Conservation (phyloP, 2,888 invertebrate species). For the Gastracanthus pulcherrimus region DNA sequence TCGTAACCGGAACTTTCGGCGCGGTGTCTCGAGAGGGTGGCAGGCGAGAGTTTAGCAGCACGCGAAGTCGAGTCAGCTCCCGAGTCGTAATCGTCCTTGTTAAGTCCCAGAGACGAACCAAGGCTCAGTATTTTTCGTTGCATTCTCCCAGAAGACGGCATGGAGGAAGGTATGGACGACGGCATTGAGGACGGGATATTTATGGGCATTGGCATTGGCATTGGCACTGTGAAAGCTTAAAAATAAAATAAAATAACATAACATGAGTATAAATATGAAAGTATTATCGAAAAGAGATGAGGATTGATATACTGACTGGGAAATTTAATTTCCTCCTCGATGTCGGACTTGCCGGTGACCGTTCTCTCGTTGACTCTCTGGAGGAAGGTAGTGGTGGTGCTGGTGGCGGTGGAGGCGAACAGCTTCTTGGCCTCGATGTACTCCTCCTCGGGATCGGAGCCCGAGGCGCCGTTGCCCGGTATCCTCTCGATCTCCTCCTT, state of each 20-base stretch:
- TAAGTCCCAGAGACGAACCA: constrained; percentile 83
- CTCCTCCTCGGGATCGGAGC: constrained; percentile 80
- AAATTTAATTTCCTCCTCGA: constrained; percentile 73
- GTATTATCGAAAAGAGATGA: not conserved
- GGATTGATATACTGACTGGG: constrained; percentile 65
- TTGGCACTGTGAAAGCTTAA: constrained; percentile 20
- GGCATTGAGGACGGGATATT: constrained; percentile 78
- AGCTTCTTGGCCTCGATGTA: constrained; percentile 77
- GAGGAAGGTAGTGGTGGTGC: constrained; percentile 38
- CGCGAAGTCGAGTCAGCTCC: constrained; percentile 91
- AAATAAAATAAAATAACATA: not conserved
- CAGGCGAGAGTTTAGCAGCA: constrained; percentile 89
- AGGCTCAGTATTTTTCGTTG: constrained; percentile 82
- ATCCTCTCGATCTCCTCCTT: constrained; percentile 83
- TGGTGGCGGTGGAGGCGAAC: constrained; percentile 70
- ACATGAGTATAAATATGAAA: not conserved
- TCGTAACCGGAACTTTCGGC: constrained; percentile 94
- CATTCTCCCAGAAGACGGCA: constrained; percentile 82
- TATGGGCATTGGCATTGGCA: constrained; percentile 19
- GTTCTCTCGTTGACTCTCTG: constrained; percentile 68
- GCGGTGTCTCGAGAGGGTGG: constrained; percentile 85
- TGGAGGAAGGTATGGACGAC: constrained; percentile 61
- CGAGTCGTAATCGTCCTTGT: constrained; percentile 89
- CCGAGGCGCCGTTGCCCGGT: constrained; percentile 83
- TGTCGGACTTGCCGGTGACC: constrained; percentile 76